Evolutionary conservation across 2,888 invertebrate species (phyloP).

Genomic region (Lasioglossum pauxillum): DNA sequence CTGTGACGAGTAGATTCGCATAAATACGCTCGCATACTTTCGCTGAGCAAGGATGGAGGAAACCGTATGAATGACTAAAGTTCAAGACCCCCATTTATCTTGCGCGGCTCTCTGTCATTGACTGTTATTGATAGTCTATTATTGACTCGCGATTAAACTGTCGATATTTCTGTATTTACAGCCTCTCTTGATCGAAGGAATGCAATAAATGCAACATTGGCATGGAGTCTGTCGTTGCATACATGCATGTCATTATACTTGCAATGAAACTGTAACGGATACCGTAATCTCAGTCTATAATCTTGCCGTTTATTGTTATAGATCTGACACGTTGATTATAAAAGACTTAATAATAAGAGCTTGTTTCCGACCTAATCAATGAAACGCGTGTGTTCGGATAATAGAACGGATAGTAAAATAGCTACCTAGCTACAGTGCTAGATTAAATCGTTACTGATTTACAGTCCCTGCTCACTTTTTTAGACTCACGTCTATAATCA

Average conservation of each 20-base stretch:
- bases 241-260: neutral
- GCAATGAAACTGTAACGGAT: neutral
- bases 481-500: too few species aligned
- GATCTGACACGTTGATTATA: neutral
- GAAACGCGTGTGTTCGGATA: neutral
- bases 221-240: neutral
- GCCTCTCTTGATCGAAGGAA: neutral
- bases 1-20: neutral
- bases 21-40: slow-evolving; percentile 2
- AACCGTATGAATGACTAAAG: neutral
- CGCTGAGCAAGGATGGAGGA: neutral
- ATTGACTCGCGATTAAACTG: neutral
- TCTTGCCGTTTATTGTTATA: neutral
- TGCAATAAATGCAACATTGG: neutral
- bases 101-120: neutral
- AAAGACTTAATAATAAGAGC: neutral
- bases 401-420: too few species aligned
- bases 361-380: too few species aligned
- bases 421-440: too few species aligned
- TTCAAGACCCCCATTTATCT: slow-evolving; percentile 4
- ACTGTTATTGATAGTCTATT: neutral
- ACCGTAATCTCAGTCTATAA: neutral
- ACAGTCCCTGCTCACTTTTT: too few species aligned
- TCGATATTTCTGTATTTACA: neutral
- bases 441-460: too few species aligned